Evolutionary conservation across 2,113 vertebrate species (phyloP).

Genomic region (Platycercus adscitus): DNA sequence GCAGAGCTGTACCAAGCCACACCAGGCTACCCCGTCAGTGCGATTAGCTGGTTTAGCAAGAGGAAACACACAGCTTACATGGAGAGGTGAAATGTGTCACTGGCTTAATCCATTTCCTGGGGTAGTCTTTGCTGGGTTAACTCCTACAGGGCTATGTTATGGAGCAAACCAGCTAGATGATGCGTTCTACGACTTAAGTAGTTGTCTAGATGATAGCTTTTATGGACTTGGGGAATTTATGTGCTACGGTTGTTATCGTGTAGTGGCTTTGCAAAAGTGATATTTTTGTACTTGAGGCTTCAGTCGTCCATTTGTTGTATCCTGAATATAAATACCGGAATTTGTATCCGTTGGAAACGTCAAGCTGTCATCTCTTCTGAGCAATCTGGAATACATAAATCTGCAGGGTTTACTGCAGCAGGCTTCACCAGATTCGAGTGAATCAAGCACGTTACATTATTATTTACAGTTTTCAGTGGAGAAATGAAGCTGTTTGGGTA

Average conservation of each 20-base stretch:
- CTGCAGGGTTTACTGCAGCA: background rate
- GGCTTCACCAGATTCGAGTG: background rate
- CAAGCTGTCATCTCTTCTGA: background rate
- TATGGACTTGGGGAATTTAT: background rate
- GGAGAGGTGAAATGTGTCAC: background rate
- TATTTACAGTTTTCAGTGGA: background rate
- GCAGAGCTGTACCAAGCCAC: background rate
- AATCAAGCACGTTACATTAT: background rate
- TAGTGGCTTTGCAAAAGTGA: background rate
- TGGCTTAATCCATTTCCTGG: background rate
- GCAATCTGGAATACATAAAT: background rate
- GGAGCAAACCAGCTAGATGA: background rate
- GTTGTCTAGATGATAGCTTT: background rate
- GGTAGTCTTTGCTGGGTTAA: background rate
- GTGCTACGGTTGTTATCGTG: background rate
- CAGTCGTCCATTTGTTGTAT: background rate
- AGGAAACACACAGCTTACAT: background rate
- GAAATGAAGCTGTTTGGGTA: background rate
- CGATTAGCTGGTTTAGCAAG: background rate
- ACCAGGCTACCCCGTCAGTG: background rate
- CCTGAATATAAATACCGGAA: background rate
- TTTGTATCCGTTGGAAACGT: slow-evolving; percentile 6
- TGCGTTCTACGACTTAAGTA: background rate
- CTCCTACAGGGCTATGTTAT: background rate
- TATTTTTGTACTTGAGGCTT: background rate